Evolutionary conservation across 2,888 invertebrate genomes (phyloP).

Genomic region (Celastrina argiolus): DNA sequence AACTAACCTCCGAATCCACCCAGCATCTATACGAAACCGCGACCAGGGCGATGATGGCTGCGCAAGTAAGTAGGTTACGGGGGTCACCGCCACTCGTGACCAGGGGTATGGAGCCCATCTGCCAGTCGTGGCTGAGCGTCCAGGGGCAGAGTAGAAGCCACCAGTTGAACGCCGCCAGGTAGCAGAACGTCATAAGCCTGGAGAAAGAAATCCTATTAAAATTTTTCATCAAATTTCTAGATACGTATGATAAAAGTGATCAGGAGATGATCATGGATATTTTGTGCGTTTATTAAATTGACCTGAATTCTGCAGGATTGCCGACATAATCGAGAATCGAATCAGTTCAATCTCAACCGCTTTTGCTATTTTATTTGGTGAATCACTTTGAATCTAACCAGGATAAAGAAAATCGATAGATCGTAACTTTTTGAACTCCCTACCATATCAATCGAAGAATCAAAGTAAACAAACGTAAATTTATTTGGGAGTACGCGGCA

Average conservation of each 20-base stretch:
- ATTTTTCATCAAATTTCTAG: neutral
- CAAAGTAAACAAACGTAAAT: no score
- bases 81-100: slow-evolving; percentile 82
- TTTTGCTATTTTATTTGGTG: no score
- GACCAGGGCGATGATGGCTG: slow-evolving; percentile 80
- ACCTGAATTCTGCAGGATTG: no score
- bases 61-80: slow-evolving; percentile 84
- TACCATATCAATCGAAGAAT: no score
- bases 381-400: no score
- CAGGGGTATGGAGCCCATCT: slow-evolving; percentile 91
- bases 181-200: slow-evolving; percentile 89
- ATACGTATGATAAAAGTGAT: neutral
- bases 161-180: slow-evolving; percentile 89
- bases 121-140: slow-evolving; percentile 91
- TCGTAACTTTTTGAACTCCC: no score
- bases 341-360: no score
- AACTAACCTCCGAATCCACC: slow-evolving; percentile 82
- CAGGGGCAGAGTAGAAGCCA: slow-evolving; percentile 89
- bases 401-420: neutral
- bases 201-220: slow-evolving; percentile 26
- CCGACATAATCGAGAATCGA: no score
- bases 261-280: no score
- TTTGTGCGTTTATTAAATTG: no score
- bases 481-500: no score
- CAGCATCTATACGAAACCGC: slow-evolving; percentile 80